Percentiles rank a stretch among this genome's conserved stretches.
Evolutionary conservation across 1,140 invertebrate genomes (phyloP).

Genomic region (Drosophila erecta): DNA sequence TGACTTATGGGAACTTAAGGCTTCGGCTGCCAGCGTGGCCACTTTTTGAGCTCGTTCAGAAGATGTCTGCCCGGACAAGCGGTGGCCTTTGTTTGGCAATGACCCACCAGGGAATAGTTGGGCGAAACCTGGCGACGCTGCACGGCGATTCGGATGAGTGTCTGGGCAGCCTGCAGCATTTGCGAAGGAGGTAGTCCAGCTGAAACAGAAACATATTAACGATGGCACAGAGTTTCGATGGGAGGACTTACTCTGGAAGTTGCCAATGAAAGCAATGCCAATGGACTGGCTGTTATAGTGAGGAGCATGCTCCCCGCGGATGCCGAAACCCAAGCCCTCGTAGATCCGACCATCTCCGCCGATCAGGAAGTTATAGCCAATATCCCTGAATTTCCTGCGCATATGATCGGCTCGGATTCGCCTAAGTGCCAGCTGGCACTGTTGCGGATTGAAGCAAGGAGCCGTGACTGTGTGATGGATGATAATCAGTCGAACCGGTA

Average conservation of each 20-base stretch:
- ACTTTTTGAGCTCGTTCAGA: conserved; percentile 31
- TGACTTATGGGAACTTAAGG: neutral
- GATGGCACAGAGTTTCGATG: neutral
- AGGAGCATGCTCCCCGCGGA: conserved; percentile 88
- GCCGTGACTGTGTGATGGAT: conserved; percentile 44
- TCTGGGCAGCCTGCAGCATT: conserved; percentile 86
- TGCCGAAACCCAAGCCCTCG: conserved; percentile 87
- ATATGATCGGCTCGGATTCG: conserved; percentile 88
- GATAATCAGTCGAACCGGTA: conserved; percentile 25
- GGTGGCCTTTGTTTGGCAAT: conserved; percentile 47
- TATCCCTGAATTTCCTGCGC: conserved; percentile 88
- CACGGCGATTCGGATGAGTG: conserved; percentile 85
- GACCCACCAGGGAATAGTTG: conserved; percentile 33
- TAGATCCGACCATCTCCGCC: conserved; percentile 86
- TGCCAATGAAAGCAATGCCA: conserved; percentile 87
- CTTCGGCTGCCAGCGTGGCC: conserved; percentile 31
- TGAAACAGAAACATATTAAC: neutral
- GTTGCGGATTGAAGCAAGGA: conserved; percentile 22
- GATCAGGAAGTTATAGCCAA: conserved; percentile 87
- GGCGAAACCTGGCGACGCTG: conserved; percentile 30
- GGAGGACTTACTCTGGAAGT: conserved; percentile 73
- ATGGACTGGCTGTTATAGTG: conserved; percentile 88
- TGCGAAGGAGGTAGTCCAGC: conserved; percentile 84
- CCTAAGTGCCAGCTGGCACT: conserved; percentile 85
- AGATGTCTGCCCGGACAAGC: conserved; percentile 34